Conservation (phyloP, 2,888 invertebrate species). For the Petrolisthes manimaculis region DNA sequence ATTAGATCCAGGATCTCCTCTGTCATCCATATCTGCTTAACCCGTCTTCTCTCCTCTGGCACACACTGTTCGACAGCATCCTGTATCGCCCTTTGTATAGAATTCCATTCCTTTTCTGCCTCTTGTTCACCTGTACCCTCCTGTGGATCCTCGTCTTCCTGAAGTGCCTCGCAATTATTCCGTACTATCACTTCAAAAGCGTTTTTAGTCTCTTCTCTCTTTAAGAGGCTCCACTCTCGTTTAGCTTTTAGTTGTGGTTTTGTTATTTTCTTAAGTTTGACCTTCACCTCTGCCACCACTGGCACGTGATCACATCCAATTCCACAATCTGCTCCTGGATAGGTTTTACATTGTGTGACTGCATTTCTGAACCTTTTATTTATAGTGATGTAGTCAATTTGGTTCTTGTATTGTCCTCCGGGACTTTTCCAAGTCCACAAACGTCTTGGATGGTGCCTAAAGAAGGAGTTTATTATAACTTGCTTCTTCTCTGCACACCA, state of each 20-base stretch:
- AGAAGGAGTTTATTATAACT: not conserved
- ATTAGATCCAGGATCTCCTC: not conserved
- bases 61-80: no score
- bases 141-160: not conserved
- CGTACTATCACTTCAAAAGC: not conserved
- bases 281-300: not conserved
- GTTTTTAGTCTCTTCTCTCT: not conserved
- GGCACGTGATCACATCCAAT: not conserved
- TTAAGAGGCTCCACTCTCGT: not conserved
- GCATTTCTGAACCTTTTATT: not conserved
- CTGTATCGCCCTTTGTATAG: not conserved
- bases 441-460: not conserved
- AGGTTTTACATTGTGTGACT: not conserved
- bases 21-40: no score
- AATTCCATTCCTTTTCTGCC: not conserved
- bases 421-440: not conserved
- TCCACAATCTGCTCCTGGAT: conserved; percentile 16
- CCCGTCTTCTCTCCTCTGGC: no score
- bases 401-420: not conserved
- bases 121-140: no score
- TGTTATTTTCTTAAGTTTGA: no score
- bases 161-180: not conserved
- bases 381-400: not conserved
- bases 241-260: not conserved
- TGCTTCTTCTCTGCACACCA: not conserved